Base-by-base conservation (phyloP, 2,797 vertebrate genomes). In the Masticophis lateralis region DNA sequence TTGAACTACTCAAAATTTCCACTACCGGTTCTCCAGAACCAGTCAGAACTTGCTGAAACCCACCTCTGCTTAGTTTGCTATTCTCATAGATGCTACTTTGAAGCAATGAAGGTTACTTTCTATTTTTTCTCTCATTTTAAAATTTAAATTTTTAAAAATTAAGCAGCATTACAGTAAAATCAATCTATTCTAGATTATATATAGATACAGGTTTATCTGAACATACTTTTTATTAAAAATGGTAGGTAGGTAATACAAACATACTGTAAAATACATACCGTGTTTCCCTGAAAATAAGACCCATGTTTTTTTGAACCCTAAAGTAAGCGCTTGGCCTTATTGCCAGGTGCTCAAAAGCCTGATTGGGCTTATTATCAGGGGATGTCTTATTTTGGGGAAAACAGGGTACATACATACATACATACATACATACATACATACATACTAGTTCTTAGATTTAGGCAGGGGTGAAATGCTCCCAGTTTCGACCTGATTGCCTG, bases 81-180 rank as follows among this genome's bases (percentile, higher is more conserved):
- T 16, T 37, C 7, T 53, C 16, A 20, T 74, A 37, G 16, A 37
- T 74, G 69, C n/a, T 43, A 7, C 9, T 43, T 43, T 79, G 18
- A 43, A 22, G 7, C 18, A 79, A 87, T 10, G 86, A 53, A 28
- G 28, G 92, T 74, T 59, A 86, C 53, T 28, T 32, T 59, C 90
- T 63, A 1, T 5, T 91, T 0, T 11, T 0, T 28, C 92, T 86
- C 59, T 92, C 63, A 55, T 55, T 47, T 10, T 20, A 53, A 53
- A 53, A 53, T 53, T 53, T 53, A 53, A 53, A 1, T 53, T 53
- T 28, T 13, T 1, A 32, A 93, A 5, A 18, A 91, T 57, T 55
- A 61, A 69, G 27, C 0, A 87, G 7, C 5, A 90, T 90, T 93
- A 18, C 2, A 89, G 11, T n/a, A 86, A n/a, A 63, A 55, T 53